Percentiles rank a stretch among this genome's conserved stretches.
Conservation (phyloP, 2,113 vertebrate species). For the Sander vitreus region DNA sequence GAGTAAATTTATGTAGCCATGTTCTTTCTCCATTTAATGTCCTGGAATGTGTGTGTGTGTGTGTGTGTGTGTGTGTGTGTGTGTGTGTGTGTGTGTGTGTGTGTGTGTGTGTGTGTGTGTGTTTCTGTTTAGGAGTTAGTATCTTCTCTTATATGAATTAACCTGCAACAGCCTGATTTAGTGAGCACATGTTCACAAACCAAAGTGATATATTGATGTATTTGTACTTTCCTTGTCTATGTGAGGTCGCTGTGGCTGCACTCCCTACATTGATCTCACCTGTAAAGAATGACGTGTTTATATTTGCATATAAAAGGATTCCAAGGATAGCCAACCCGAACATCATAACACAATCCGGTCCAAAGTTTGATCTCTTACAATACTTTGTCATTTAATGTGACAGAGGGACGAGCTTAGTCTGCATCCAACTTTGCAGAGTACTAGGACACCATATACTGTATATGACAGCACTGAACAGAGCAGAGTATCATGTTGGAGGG, state of each 20-base stretch:
- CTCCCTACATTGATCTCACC: conserved; percentile 72
- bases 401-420: conserved; percentile 22
- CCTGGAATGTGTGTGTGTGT: conserved; percentile 55
- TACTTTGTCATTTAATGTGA: conserved; percentile 36
- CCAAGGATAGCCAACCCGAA: conserved; percentile 53
- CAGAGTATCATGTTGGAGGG: conserved; percentile 1
- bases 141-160: conserved; percentile 56
- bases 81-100: conserved; percentile 36
- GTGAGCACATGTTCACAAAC: conserved; percentile 26
- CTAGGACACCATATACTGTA: not conserved
- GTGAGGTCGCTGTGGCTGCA: conserved; percentile 60
- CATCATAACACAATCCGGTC: conserved; percentile 38
- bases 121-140: not conserved
- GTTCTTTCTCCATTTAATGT: conserved; percentile 60
- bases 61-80: conserved; percentile 40
- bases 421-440: conserved; percentile 4
- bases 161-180: conserved; percentile 24
- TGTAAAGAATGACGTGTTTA: conserved; percentile 69
- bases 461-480: conserved; percentile 27
- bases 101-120: conserved; percentile 21
- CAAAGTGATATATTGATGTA: conserved; percentile 36
- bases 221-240: conserved; percentile 52
- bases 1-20: conserved; percentile 61
- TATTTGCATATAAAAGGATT: conserved; percentile 59
- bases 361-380: conserved; percentile 43